Conservation (phyloP, 2,888 invertebrate species). For the Chorisops tibialis region DNA sequence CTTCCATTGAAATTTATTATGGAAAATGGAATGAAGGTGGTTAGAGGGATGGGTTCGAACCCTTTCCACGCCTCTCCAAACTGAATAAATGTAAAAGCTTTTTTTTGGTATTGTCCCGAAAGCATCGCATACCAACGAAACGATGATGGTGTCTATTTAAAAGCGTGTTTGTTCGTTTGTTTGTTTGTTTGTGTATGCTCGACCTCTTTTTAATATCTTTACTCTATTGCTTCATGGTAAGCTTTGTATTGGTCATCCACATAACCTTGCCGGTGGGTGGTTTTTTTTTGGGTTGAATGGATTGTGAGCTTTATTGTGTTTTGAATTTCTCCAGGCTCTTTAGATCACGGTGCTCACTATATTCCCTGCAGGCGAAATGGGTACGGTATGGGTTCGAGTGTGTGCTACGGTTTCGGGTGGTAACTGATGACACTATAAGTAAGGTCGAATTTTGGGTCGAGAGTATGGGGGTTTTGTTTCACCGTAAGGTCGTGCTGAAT, state of each 20-base stretch:
- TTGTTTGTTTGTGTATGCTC: background rate
- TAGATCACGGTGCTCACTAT: no score
- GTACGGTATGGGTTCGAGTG: background rate
- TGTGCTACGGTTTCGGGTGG: no score
- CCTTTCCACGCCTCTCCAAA: no score
- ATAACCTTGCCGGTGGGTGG: constrained; percentile 1
- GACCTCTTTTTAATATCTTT: constrained; percentile 10
- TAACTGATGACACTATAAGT: background rate
- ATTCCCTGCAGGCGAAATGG: no score
- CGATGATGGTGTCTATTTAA: no score
- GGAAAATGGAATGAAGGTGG: no score
- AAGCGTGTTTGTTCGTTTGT: background rate
- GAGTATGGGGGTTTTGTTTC: background rate
- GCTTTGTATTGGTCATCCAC: constrained; percentile 8
- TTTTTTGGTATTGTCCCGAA: no score
- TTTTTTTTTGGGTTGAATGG: background rate
- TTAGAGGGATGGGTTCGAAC: no score
- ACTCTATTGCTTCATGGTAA: background rate
- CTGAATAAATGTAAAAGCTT: no score
- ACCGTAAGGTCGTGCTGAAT: constrained; percentile 8
- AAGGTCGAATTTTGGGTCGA: background rate
- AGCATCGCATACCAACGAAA: no score
- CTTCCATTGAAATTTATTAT: no score
- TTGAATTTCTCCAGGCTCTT: background rate
- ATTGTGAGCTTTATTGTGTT: constrained; percentile 2